Evolutionary conservation across 2,888 invertebrate species (phyloP).

Genomic region (Thera obeliscata): DNA sequence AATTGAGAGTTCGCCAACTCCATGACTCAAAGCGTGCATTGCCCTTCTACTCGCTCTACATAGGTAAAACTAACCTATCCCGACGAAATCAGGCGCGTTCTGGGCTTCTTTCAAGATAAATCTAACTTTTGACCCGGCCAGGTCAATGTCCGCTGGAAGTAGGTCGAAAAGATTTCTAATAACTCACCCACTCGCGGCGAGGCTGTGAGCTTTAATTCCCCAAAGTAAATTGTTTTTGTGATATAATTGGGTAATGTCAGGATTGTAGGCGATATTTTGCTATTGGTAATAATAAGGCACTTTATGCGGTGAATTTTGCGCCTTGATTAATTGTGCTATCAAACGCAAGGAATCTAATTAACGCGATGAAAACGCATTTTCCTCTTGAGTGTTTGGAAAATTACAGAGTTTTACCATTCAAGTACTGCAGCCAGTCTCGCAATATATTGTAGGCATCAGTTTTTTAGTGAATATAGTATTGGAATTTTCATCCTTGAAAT

Average conservation of each 20-base stretch:
- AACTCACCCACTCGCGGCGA: constrained; percentile 38
- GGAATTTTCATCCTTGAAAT: too few species aligned
- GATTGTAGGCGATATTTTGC: constrained; percentile 17
- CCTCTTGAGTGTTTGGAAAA: constrained; percentile 6
- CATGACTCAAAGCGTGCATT: constrained; percentile 10
- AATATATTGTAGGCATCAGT: too few species aligned
- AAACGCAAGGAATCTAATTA: constrained; percentile 36
- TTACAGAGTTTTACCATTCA: neutral
- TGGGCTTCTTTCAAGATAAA: constrained; percentile 23
- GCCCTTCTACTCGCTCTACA: constrained; percentile 2
- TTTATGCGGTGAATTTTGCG: constrained; percentile 27
- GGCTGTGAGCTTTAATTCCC: constrained; percentile 37
- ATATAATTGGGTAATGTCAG: constrained; percentile 26
- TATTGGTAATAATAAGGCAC: constrained; percentile 12
- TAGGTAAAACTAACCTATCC: constrained; percentile 7
- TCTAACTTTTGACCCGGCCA: constrained; percentile 27
- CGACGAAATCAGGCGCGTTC: constrained; percentile 21
- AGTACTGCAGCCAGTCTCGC: too few species aligned
- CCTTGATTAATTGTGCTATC: constrained; percentile 34
- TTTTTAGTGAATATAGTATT: too few species aligned
- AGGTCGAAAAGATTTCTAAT: constrained; percentile 36
- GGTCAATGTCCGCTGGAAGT: constrained; percentile 20
- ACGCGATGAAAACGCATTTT: constrained; percentile 25
- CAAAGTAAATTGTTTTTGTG: constrained; percentile 41
- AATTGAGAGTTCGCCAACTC: constrained; percentile 15